A percentile compares a stretch with the other conserved stretches of the same genome.
Conservation (phyloP, 2,113 vertebrate species). For the Alectura lathami region DNA sequence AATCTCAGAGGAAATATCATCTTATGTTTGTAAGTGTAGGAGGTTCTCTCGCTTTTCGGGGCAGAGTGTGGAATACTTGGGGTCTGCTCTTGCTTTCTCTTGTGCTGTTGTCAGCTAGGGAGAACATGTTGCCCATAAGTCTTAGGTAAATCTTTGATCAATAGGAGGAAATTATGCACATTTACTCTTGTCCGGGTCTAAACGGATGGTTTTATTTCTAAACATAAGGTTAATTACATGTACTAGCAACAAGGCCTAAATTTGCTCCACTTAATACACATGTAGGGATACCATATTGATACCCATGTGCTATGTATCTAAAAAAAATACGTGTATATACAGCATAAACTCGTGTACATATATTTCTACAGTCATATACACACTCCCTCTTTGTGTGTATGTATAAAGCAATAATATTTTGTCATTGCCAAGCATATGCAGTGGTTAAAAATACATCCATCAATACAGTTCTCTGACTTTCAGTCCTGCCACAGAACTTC, state of each 20-base stretch:
- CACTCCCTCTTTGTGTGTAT: not conserved
- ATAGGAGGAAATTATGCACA: not conserved
- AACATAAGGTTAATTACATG: not conserved
- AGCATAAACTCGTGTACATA: not conserved
- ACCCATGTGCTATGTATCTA: no score
- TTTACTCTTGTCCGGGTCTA: not conserved
- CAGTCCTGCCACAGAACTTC: not conserved
- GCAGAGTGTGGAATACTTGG: not conserved
- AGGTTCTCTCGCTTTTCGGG: rapidly evolving
- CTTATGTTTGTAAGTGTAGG: not conserved
- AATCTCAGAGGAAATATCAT: not conserved
- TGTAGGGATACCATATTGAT: not conserved
- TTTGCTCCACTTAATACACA: not conserved
- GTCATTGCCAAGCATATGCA: not conserved
- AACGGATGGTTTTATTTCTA: not conserved
- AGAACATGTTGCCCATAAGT: not conserved
- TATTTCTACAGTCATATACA: not conserved
- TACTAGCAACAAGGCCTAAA: not conserved
- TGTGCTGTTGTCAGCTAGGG: not conserved
- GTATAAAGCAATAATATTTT: not conserved
- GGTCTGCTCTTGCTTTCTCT: not conserved
- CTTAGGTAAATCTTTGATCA: not conserved
- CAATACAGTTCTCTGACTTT: not conserved
- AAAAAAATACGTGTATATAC: not conserved
- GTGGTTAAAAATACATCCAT: not conserved